These are phyloP conservation scores for Microtus pennsylvanicus DNA, from an alignment of 2,113 vertebrate genomes.

Conservation along the genomic window DNA sequence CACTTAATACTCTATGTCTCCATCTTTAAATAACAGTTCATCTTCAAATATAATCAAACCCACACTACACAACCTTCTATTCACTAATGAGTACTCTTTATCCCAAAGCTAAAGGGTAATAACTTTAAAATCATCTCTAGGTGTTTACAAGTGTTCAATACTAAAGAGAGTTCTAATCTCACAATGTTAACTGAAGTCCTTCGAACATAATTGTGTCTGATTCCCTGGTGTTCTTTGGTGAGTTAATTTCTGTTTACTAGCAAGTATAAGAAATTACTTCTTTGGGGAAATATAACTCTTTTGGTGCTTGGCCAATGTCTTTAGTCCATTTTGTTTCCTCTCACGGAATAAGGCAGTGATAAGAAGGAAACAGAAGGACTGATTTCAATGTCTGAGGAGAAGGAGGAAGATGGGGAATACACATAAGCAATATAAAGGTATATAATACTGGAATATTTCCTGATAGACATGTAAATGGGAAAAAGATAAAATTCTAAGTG, in stretches of 20 bases:
- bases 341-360: not conserved
- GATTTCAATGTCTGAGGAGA: not conserved
- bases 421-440: not conserved
- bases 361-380: not conserved
- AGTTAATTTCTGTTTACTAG: conserved; percentile 61
- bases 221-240: conserved; percentile 22
- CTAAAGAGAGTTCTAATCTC: conserved; percentile 42
- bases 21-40: not conserved
- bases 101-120: not conserved
- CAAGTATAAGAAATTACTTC: conserved; percentile 60
- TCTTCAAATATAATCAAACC: conserved; percentile 53
- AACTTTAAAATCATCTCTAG: conserved; percentile 45
- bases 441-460: not conserved
- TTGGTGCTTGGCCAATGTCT: not conserved
- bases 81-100: conserved; percentile 1
- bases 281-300: conserved; percentile 22
- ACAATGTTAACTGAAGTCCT: conserved; percentile 56
- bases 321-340: not conserved
- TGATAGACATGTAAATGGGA: not conserved
- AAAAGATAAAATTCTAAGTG: not conserved
- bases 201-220: conserved; percentile 38
- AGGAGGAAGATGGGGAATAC: not conserved
- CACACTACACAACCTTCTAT: not conserved
- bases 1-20: conserved; percentile 6
- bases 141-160: not conserved